Evolutionary conservation across 2,888 invertebrate species (phyloP), one percentile per base, ranked within the genome.

Genomic region (Elysia crispata): DNA sequence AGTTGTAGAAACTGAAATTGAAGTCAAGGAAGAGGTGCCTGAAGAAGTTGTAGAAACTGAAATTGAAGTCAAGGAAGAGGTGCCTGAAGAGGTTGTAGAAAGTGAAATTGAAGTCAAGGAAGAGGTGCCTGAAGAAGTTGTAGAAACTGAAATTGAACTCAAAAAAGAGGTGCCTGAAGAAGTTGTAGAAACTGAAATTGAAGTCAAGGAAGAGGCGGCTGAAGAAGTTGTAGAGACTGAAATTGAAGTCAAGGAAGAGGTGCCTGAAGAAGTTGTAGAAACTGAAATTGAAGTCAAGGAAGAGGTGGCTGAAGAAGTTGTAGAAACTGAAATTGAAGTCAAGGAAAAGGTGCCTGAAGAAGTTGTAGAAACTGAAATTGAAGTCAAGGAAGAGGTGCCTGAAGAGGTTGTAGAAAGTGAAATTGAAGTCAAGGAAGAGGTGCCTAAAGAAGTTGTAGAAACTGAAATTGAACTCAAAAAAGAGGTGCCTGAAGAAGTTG

Each of bases 21-120:
- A n/a, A n/a, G n/a, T n/a, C n/a, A n/a, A n/a, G n/a, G n/a, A n/a
- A 86, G 86, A 76, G 67, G 1, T 95, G 95, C 86, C 91, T 94
- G 94, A 95, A 50, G 33, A 31, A 15, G 75, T 72, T 20, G 54
- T 33, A 67, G 77, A 72, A 60, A 77, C 70, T 62, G 76, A 84
- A 30, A 81, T 86, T 60, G 81, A 85, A 66, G 77, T 77, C 66
- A 75, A 57, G 62, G 76, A 78, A 66, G 76, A 77, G 33, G 82
- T 81, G 60, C 28, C 81, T 31, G 83, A 86, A 76, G 87, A 88
- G 81, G 86, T 87, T 77, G 72, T 3, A 95, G 95, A 86, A 91
- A 94, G 94, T 95, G 74, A 76, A n/a, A 72, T 66, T 28, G 74
- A 79, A 60, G 64, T 60, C 41, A 76, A 75, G 18, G 72, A 70